Evolutionary conservation across 2,113 vertebrate genomes (phyloP).

Genomic region (Cynocephalus volans): DNA sequence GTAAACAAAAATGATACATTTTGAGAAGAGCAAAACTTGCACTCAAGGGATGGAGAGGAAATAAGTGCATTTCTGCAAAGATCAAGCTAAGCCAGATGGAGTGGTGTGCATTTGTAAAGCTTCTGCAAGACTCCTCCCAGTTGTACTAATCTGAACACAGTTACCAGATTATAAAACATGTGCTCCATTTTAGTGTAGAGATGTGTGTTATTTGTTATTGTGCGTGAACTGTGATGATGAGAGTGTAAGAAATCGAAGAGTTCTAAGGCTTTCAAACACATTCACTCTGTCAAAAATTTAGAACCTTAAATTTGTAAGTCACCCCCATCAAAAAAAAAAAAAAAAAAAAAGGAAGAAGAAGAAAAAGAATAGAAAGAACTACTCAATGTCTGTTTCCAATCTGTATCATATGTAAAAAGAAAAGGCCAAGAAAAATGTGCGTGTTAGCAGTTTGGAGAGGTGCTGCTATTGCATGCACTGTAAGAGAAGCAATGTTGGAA

Average conservation of each 20-base stretch:
- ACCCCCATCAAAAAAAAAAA: background rate
- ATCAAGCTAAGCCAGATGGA: slow-evolving; percentile 79
- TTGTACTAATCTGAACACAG: slow-evolving; percentile 82
- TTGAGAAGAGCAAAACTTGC: slow-evolving; percentile 77
- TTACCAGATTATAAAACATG: slow-evolving; percentile 85
- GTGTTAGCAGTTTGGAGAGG: slow-evolving; percentile 82
- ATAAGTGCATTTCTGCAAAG: slow-evolving; percentile 79
- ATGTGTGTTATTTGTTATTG: slow-evolving; percentile 78
- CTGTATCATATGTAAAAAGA: slow-evolving; percentile 80
- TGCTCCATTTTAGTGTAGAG: slow-evolving; percentile 81
- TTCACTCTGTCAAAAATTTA: slow-evolving; percentile 73
- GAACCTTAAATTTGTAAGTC: slow-evolving; percentile 52
- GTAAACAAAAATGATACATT: slow-evolving; percentile 77
- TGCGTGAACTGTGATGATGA: slow-evolving; percentile 67
- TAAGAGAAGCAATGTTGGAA: slow-evolving; percentile 84
- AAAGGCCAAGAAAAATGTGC: slow-evolving; percentile 77
- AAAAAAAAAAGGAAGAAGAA: slow-evolving; percentile 76
- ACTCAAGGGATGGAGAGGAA: slow-evolving; percentile 78
- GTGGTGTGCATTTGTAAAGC: slow-evolving; percentile 78
- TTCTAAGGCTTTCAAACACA: slow-evolving; percentile 80
- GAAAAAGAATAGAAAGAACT: slow-evolving; percentile 62
- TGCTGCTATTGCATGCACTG: slow-evolving; percentile 81
- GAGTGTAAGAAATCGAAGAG: slow-evolving; percentile 73
- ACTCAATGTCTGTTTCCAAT: slow-evolving; percentile 78
- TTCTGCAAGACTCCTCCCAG: slow-evolving; percentile 78